Evolutionary conservation across 1,140 invertebrate genomes (phyloP), one percentile per base, ranked within the genome.

Genomic region (Mamestra configurata): DNA sequence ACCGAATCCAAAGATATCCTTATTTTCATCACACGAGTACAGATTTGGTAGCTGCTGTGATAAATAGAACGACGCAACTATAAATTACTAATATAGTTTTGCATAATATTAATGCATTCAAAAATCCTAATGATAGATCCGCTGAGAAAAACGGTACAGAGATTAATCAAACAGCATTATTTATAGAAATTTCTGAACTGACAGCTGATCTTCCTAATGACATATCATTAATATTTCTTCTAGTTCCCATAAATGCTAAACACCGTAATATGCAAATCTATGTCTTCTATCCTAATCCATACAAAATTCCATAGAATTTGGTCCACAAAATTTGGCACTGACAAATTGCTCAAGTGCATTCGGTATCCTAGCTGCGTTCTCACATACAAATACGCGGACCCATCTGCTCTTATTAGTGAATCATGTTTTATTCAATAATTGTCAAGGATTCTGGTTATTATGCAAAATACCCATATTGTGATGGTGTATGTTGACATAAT

Each of bases 401-500:
- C 88, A 90, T 89, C 87, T 87, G 86, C 85, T 75, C 82, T 88
- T 79, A 84, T 86, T 87, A 80, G 79, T 61, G 31, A 27, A 79
- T 82, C 80, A 91, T 91, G 90, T 89, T 92, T 91, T 91, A 92
- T 93, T 89, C 91, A 93, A 88, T 92, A 90, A 93, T 93, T 92
- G 92, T 89, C 91, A 87, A 86, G 84, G 84, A 89, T 92, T 89
- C 88, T 77, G 73, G 89, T 92, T 94, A 87, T 93, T 84, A 94
- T 94, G 93, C 88, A 90, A 94, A 94, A 81, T 86, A 82, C 82
- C 70, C 77, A 77, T 84, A 88, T 92, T 94, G 84, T 89, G 85
- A 88, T 91, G 88, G 90, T 89, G 87, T 84, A 91, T 93, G 91
- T 93, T 93, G 92, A 93, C 91, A 93, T 93, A 93, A 93, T 93